Conservation (phyloP, 2,113 vertebrate species). For the Istiophorus platypterus region DNA sequence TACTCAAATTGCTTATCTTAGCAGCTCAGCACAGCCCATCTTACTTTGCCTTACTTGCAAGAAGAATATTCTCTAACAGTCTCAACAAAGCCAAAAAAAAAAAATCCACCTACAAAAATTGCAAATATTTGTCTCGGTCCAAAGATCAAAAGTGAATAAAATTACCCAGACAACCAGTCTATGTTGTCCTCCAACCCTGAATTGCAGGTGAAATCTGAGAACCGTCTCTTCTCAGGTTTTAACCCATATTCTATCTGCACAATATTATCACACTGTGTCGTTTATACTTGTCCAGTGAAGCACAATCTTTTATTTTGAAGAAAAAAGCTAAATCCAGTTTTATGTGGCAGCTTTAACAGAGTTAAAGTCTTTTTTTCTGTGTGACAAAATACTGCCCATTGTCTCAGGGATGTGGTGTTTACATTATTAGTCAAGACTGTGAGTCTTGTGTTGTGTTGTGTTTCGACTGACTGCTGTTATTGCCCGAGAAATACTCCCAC, state of each 20-base stretch:
- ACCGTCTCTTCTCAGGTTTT: no score
- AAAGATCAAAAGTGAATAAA: not conserved
- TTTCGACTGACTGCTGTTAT: not conserved
- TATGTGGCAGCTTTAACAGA: not conserved
- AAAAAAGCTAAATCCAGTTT: not conserved
- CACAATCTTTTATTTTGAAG: not conserved
- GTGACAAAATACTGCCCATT: not conserved
- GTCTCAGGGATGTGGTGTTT: not conserved
- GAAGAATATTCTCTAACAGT: not conserved
- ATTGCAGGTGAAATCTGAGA: not conserved
- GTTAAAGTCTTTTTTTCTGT: not conserved
- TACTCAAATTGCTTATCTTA: not conserved
- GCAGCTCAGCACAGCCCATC: not conserved
- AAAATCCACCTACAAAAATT: not conserved
- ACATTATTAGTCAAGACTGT: not conserved
- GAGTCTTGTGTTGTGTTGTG: not conserved
- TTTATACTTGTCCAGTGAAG: not conserved
- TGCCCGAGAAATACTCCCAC: constrained; percentile 8
- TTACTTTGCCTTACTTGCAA: not conserved
- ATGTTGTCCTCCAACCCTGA: not conserved
- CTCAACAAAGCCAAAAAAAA: not conserved
- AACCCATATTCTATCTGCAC: not conserved
- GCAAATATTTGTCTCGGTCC: not conserved
- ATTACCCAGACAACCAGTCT: not conserved
- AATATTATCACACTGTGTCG: not conserved